Conservation (phyloP, 2,888 invertebrate species). For the Drosophila birchii region DNA sequence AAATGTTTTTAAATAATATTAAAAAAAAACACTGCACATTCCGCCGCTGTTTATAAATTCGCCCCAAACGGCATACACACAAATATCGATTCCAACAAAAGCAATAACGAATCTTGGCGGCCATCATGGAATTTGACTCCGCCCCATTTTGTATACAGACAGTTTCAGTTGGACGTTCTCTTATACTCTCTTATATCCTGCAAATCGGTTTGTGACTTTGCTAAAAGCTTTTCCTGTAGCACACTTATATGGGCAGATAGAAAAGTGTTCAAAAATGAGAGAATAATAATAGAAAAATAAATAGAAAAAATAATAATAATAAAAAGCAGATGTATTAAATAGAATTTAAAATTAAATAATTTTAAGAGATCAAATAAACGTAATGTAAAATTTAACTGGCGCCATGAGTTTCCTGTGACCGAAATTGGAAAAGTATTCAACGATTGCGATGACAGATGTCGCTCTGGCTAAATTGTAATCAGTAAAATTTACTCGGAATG, state of each 20-base stretch:
- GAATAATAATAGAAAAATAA: accelerated
- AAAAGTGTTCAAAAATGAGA: not conserved
- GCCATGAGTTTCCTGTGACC: not conserved
- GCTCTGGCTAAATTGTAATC: not conserved
- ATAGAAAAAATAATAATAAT: accelerated
- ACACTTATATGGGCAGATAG: not conserved
- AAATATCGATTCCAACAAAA: conserved; percentile 11
- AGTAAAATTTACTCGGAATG: no score
- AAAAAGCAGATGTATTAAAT: not conserved
- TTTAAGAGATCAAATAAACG: not conserved
- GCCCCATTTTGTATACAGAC: conserved; percentile 20
- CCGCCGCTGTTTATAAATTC: not conserved
- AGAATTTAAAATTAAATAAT: not conserved
- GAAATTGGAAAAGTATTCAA: not conserved
- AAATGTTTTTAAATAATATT: not conserved
- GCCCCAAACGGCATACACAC: not conserved
- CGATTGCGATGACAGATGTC: not conserved
- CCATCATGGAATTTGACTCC: conserved; percentile 36
- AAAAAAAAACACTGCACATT: not conserved
- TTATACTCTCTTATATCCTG: conserved; percentile 22
- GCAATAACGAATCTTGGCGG: conserved; percentile 11
- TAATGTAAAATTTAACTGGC: not conserved
- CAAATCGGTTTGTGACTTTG: conserved; percentile 4
- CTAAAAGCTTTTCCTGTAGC: conserved; percentile 6
- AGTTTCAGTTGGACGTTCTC: not conserved